Conservation (phyloP, 2,797 vertebrate species). For the Mycteria americana region DNA sequence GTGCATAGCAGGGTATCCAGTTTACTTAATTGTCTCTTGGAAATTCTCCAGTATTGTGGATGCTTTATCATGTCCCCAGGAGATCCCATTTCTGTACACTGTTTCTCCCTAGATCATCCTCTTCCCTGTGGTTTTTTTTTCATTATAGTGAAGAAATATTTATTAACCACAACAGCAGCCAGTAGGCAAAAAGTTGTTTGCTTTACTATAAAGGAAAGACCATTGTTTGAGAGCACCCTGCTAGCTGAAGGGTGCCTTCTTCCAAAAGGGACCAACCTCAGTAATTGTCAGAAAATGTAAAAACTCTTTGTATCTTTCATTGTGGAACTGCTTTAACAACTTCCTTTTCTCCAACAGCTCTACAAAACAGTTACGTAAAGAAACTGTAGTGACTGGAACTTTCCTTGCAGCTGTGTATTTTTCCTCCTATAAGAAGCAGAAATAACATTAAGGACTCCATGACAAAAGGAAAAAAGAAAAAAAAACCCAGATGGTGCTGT, state of each 20-base stretch:
- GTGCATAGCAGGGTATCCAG: not conserved
- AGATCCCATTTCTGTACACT: not conserved
- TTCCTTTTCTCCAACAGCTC: conserved; percentile 8
- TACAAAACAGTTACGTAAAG: conserved; percentile 3
- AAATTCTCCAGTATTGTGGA: not conserved
- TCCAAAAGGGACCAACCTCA: not conserved
- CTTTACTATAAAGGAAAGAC: not conserved
- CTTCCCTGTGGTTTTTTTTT: not conserved
- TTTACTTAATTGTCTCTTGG: not conserved
- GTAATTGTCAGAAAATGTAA: not conserved
- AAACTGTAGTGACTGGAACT: not conserved
- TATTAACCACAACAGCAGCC: not conserved
- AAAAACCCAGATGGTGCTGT: not conserved
- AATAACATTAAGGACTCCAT: not conserved
- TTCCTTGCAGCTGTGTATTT: not conserved
- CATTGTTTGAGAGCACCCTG: not conserved
- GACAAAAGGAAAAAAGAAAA: not conserved
- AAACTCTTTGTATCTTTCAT: not conserved
- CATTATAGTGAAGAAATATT: not conserved
- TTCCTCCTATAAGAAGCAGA: not conserved
- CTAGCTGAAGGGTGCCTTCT: not conserved
- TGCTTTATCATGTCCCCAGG: not conserved
- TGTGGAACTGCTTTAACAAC: not conserved
- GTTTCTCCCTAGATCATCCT: not conserved
- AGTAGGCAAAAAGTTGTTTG: not conserved